These are phyloP conservation scores for Merluccius polli DNA, from an alignment of 2,797 vertebrate species.

Conservation along the genomic window DNA sequence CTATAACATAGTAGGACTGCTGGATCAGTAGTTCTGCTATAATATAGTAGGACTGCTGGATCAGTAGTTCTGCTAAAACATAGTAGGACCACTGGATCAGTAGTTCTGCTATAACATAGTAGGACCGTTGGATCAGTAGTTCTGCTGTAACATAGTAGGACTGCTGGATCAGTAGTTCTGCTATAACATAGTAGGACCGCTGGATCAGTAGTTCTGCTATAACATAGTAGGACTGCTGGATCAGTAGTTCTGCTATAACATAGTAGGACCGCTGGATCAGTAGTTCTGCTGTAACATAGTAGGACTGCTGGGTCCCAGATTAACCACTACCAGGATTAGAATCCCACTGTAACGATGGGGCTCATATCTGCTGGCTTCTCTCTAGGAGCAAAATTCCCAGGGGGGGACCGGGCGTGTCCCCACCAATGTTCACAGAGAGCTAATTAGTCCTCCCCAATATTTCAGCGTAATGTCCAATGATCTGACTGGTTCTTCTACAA, in stretches of 20 bases:
- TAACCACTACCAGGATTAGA: neutral
- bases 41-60: neutral
- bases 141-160: neutral
- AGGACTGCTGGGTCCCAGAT: neutral
- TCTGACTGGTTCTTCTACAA: too few relatives aligned
- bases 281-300: neutral
- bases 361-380: conserved; percentile 19
- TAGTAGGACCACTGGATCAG: neutral
- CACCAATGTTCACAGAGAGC: too few relatives aligned
- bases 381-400: too few relatives aligned
- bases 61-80: neutral
- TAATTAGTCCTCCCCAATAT: too few relatives aligned
- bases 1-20: neutral
- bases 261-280: neutral
- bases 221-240: neutral
- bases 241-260: neutral
- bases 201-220: neutral
- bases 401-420: too few relatives aligned
- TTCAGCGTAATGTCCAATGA: too few relatives aligned
- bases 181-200: neutral
- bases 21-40: neutral
- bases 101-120: neutral
- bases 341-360: neutral
- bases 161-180: neutral
- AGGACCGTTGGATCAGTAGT: neutral